phyloP scores from a whole-genome alignment of 2,888 invertebrate genomes.

The Alloplasta piceator region DNA sequence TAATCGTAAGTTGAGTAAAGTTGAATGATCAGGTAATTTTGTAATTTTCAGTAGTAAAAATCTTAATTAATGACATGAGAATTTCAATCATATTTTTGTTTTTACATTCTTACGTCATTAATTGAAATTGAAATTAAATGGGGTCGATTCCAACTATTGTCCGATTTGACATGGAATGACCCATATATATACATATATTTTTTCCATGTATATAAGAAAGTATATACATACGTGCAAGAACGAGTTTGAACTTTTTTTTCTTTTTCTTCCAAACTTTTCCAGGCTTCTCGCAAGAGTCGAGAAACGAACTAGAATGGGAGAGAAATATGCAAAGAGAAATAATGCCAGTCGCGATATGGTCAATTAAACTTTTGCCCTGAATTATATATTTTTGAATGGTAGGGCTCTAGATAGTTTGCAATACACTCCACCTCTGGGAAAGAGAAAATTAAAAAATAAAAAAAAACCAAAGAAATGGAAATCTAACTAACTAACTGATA shows the following conservation, averaged over 20 bases:
- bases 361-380: slow-evolving; percentile 25
- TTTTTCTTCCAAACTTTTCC: neutral
- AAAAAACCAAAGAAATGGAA: neutral
- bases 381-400: slow-evolving; percentile 22
- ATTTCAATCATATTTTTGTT: no score
- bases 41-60: no score
- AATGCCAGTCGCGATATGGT: slow-evolving; percentile 32
- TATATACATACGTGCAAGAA: neutral
- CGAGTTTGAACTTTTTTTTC: slow-evolving; percentile 13
- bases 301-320: neutral
- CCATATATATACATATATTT: no score
- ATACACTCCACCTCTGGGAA: slow-evolving; percentile 22
- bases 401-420: slow-evolving; percentile 40
- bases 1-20: no score
- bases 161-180: no score
- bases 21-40: no score
- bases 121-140: no score
- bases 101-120: no score
- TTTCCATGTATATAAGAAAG: no score
- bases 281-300: slow-evolving; percentile 2
- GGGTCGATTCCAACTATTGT: no score
- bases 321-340: slow-evolving; percentile 9
- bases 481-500: no score
- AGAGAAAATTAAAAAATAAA: slow-evolving; percentile 25
- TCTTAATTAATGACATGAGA: no score